Conservation (phyloP, 2,113 vertebrate species). For the Pimephales promelas region DNA sequence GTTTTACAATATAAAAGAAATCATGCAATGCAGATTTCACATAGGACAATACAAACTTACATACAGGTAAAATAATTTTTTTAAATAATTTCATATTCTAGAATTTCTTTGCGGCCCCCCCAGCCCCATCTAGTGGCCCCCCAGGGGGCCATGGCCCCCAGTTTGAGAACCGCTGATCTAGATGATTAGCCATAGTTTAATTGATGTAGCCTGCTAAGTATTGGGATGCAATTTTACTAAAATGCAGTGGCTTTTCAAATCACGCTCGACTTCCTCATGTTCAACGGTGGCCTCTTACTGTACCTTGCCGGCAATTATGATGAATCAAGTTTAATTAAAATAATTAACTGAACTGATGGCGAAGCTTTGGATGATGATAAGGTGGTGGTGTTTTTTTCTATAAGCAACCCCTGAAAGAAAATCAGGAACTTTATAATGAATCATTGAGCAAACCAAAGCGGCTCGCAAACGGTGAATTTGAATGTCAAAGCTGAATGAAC, state of each 20-base stretch:
- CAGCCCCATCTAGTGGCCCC: too few relatives aligned
- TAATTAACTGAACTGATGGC: conserved; percentile 45
- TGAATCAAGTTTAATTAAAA: conserved; percentile 84
- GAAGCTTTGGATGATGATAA: conserved; percentile 20
- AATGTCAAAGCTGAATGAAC: conserved; percentile 28
- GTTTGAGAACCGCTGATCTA: too few relatives aligned
- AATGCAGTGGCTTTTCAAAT: conserved; percentile 77
- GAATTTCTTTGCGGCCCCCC: too few relatives aligned
- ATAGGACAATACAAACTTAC: too few relatives aligned
- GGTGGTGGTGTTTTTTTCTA: conserved; percentile 4
- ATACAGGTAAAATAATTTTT: too few relatives aligned
- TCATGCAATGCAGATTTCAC: too few relatives aligned
- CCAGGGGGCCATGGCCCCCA: too few relatives aligned
- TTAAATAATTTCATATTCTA: too few relatives aligned
- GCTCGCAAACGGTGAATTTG: background rate
- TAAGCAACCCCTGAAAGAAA: conserved; percentile 13
- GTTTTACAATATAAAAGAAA: too few relatives aligned
- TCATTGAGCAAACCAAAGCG: conserved; percentile 24
- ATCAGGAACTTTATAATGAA: background rate
- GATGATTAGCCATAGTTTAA: too few relatives aligned
- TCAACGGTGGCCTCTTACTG: conserved; percentile 68
- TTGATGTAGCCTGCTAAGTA: conserved; percentile 63
- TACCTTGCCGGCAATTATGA: conserved; percentile 80
- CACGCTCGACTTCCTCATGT: conserved; percentile 58
- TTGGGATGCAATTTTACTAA: conserved; percentile 82